Conservation (phyloP, 1,140 invertebrate species). For the Bombus waltoni region DNA sequence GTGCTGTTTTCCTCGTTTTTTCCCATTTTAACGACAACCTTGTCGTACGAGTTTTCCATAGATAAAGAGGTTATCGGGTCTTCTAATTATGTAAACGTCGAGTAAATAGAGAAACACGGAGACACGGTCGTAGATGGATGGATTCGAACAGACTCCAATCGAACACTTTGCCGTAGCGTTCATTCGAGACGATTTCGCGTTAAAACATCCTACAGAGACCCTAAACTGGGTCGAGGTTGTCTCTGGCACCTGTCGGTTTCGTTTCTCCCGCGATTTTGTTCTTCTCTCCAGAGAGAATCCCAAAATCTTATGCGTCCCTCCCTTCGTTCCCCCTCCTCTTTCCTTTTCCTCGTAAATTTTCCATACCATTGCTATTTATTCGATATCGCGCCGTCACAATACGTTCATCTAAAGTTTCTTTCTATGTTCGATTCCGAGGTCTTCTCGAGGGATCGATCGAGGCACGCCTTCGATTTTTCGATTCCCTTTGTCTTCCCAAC, state of each 20-base stretch:
- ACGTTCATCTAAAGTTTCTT: too few relatives aligned
- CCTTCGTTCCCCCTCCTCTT: neutral
- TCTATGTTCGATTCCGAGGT: neutral
- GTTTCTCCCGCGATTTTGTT: neutral
- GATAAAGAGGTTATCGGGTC: neutral
- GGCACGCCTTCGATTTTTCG: neutral
- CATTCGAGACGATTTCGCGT: constrained; percentile 3
- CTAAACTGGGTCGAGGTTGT: neutral
- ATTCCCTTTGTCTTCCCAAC: neutral
- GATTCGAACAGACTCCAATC: neutral
- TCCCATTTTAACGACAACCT: neutral
- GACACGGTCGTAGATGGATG: neutral
- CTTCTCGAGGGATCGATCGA: neutral
- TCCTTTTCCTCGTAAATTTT: too few relatives aligned
- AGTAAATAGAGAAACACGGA: neutral
- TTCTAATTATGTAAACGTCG: neutral
- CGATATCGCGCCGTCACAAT: neutral
- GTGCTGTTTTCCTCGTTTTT: neutral
- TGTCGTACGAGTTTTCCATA: neutral
- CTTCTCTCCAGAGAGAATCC: neutral
- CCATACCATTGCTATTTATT: neutral
- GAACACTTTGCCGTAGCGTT: neutral
- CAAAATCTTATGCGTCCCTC: neutral
- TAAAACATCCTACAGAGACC: neutral
- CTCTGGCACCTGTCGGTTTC: constrained; percentile 11